These are phyloP conservation scores for Agrochola lychnidis DNA, from an alignment of 2,888 invertebrate species.

Conservation along the genomic window DNA sequence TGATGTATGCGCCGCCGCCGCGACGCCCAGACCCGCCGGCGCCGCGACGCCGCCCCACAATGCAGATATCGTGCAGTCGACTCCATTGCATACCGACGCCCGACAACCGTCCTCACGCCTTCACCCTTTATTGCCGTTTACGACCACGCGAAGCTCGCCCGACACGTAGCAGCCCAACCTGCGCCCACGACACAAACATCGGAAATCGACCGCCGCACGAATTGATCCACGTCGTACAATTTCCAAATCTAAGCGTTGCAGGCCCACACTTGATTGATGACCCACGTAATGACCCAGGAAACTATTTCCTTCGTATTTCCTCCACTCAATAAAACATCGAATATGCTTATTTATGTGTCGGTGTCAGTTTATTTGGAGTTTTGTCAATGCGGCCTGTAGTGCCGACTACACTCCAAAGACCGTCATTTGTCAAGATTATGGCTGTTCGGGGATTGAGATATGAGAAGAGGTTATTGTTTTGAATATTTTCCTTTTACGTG, in stretches of 20 bases:
- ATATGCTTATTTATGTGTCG: conserved; percentile 89
- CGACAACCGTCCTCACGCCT: conserved; percentile 76
- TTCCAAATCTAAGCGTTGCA: conserved; percentile 77
- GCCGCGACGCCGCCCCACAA: conserved; percentile 86
- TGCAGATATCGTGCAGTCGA: conserved; percentile 89
- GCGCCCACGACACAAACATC: conserved; percentile 40
- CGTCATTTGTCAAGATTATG: conserved; percentile 90
- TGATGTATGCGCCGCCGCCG: conserved; percentile 90
- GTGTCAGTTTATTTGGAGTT: conserved; percentile 88
- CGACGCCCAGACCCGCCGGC: conserved; percentile 88
- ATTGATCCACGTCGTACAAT: conserved; percentile 73
- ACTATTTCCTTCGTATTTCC: conserved; percentile 90
- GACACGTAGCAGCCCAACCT: conserved; percentile 30
- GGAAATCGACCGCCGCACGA: conserved; percentile 67
- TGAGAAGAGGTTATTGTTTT: conserved; percentile 89
- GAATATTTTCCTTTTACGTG: conserved; percentile 83
- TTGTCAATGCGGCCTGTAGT: conserved; percentile 87
- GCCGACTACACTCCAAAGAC: conserved; percentile 86
- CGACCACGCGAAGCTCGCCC: conserved; percentile 73
- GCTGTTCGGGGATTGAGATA: conserved; percentile 87
- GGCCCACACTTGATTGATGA: conserved; percentile 87
- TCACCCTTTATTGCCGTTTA: conserved; percentile 75
- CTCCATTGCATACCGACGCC: conserved; percentile 72
- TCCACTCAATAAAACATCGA: conserved; percentile 90
- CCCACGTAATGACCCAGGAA: conserved; percentile 88